Conservation (phyloP, 2,113 vertebrate species). For the Oceanites oceanicus region DNA sequence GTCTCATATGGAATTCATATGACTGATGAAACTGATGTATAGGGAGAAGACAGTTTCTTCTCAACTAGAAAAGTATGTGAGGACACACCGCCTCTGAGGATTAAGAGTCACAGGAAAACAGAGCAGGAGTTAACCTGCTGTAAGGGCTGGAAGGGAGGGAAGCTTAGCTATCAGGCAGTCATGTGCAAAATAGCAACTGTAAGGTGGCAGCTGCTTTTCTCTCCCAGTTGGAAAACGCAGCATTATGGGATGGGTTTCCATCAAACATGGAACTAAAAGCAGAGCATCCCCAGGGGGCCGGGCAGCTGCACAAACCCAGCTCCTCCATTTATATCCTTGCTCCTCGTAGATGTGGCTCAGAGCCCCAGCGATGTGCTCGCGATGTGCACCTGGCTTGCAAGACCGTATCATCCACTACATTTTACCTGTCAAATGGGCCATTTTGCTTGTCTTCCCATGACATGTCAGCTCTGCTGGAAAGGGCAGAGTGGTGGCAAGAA, state of each 20-base stretch:
- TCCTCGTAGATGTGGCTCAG: neutral
- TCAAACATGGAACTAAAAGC: neutral
- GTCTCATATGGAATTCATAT: neutral
- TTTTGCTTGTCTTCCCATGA: neutral
- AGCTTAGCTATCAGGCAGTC: neutral
- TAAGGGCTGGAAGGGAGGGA: neutral
- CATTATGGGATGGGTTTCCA: neutral
- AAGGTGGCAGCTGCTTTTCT: slow-evolving; percentile 12
- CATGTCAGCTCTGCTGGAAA: slow-evolving; percentile 23
- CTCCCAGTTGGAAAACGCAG: neutral
- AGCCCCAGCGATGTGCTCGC: neutral
- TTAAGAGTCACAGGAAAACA: neutral
- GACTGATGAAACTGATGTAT: neutral
- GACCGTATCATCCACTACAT: neutral
- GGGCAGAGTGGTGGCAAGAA: neutral
- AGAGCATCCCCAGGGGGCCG: neutral
- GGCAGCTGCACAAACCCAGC: neutral
- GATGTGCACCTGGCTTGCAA: neutral
- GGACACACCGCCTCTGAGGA: neutral
- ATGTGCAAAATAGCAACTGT: neutral
- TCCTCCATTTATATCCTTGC: neutral
- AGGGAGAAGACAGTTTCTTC: neutral
- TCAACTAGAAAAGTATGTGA: neutral
- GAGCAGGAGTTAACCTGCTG: neutral
- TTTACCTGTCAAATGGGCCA: neutral